phyloP scores from a whole-genome alignment of 2,888 invertebrate species.

The Andrena camellia region DNA sequence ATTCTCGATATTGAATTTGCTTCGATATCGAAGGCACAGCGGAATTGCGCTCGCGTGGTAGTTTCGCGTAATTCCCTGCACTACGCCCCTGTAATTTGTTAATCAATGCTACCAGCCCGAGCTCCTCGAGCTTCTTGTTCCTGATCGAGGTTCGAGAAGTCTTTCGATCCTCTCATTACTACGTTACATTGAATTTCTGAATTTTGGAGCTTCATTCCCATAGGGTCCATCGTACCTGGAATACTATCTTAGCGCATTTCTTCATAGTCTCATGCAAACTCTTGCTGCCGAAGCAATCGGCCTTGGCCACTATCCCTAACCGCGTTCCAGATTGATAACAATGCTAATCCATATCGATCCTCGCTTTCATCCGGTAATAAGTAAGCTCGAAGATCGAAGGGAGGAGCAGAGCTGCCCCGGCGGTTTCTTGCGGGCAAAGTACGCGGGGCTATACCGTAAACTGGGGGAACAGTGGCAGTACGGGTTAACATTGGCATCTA shows the following conservation, averaged over 20 bases:
- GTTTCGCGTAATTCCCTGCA: conserved; percentile 26
- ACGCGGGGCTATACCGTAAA: conserved; percentile 22
- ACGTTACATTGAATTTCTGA: neutral
- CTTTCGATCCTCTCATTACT: neutral
- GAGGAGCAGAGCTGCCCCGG: conserved; percentile 17
- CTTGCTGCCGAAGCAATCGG: conserved; percentile 4
- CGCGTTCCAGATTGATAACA: neutral
- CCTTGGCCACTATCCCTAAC: neutral
- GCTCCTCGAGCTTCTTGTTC: neutral
- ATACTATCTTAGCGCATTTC: neutral
- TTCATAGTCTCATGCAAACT: neutral
- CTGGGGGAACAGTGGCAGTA: no score
- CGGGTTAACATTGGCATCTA: no score
- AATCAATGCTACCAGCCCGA: neutral
- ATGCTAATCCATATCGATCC: conserved; percentile 38
- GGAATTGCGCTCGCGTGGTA: conserved; percentile 24
- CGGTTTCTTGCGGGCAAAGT: conserved; percentile 45
- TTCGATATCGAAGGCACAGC: conserved; percentile 27
- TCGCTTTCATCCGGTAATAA: conserved; percentile 49
- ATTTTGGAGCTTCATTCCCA: neutral
- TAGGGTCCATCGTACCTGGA: neutral
- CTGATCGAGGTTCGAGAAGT: neutral
- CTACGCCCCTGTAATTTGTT: conserved; percentile 46
- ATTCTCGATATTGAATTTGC: conserved; percentile 63
- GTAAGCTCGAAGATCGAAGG: conserved; percentile 12